phyloP scores from a whole-genome alignment of 23 tunicate species.

The Oikopleura dioica region DNA sequence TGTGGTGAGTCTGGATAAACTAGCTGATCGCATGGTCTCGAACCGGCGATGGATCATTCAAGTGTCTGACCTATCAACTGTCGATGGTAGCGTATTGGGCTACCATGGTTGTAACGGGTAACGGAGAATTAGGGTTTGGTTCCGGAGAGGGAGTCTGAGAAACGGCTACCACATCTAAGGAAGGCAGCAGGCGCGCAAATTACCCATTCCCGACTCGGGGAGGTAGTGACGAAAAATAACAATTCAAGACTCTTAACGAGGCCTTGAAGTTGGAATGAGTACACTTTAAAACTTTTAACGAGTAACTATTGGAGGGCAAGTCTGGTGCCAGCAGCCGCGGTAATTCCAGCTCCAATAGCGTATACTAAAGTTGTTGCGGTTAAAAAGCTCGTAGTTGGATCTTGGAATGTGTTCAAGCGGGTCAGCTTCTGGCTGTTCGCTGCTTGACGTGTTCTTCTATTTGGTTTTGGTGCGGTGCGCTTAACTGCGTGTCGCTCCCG shows the following conservation, averaged over 20 bases:
- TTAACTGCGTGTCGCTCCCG: constrained; percentile 22
- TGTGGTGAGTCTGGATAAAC: constrained; percentile 36
- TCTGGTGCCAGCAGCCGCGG: constrained; percentile 60
- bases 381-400: too few species aligned
- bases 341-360: constrained; percentile 32
- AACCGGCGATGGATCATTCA: constrained; percentile 22
- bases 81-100: constrained; percentile 32
- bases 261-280: constrained; percentile 36
- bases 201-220: constrained; percentile 54
- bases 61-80: constrained; percentile 31
- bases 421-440: background rate
- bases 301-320: constrained; percentile 44
- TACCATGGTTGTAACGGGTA: constrained; percentile 30
- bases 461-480: constrained; percentile 23
- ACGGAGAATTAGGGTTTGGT: constrained; percentile 43
- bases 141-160: constrained; percentile 36
- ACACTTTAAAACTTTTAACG: constrained; percentile 25
- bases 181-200: constrained; percentile 67
- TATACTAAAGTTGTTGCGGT: too few species aligned
- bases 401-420: constrained; percentile 12
- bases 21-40: constrained; percentile 36
- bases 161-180: constrained; percentile 68
- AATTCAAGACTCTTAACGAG: constrained; percentile 30
- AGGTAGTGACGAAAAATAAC: constrained; percentile 57
- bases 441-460: too few species aligned